phyloP scores from a whole-genome alignment of 2,797 vertebrate genomes.

The Steatocranus sp. region DNA sequence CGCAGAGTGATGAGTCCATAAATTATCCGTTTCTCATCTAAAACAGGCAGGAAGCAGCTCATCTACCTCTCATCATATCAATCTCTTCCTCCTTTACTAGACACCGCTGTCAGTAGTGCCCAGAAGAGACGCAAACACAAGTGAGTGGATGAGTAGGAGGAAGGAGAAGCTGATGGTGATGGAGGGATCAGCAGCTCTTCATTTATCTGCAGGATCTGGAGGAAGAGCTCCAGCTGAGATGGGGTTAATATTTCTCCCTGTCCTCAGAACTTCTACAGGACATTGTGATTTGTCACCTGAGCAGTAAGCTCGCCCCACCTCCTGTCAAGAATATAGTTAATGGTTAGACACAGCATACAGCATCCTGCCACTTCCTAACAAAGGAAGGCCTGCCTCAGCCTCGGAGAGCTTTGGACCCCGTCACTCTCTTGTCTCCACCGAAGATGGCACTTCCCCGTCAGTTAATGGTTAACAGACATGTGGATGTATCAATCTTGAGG shows the following conservation, averaged over 20 bases:
- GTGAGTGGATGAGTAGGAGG: conserved; percentile 66
- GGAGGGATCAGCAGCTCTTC: conserved; percentile 60
- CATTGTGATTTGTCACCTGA: conserved; percentile 44
- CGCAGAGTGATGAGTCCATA: conserved; percentile 58
- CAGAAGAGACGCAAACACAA: conserved; percentile 62
- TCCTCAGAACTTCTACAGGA: conserved; percentile 11
- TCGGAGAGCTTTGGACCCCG: conserved; percentile 22
- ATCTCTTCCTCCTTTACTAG: conserved; percentile 63
- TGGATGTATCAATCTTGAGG: conserved; percentile 59
- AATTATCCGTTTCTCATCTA: conserved; percentile 47
- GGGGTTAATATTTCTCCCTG: conserved; percentile 66
- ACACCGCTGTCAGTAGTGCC: conserved; percentile 51
- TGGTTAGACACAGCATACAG: conserved; percentile 67
- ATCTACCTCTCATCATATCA: conserved; percentile 66
- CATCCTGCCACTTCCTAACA: conserved; percentile 69
- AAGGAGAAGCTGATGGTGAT: conserved; percentile 59
- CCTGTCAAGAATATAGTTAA: conserved; percentile 62
- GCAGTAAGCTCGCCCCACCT: not conserved
- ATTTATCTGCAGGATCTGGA: conserved; percentile 53
- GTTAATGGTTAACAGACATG: conserved; percentile 69
- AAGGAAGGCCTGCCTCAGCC: conserved; percentile 58
- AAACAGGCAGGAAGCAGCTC: conserved; percentile 56
- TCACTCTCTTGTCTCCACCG: conserved; percentile 48
- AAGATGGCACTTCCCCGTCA: conserved; percentile 50
- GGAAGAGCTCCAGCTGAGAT: conserved; percentile 66